These are phyloP conservation scores for Ianthella basta DNA, from an alignment of 37 sponge, comb jelly and placozoan species.

Conservation along the genomic window DNA sequence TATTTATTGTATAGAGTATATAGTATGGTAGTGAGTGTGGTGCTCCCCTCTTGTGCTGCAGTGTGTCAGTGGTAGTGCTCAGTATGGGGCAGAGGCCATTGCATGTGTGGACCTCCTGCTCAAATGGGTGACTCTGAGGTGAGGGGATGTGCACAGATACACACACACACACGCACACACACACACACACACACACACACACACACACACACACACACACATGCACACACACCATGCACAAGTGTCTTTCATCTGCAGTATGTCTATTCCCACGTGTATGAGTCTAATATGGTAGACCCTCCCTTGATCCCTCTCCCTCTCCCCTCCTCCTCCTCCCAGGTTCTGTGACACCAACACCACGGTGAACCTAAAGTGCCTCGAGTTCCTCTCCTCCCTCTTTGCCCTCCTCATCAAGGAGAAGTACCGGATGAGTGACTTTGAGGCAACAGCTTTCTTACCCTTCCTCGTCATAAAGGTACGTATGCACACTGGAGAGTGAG, in stretches of 20 bases:
- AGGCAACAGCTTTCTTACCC: slow-evolving; percentile 80
- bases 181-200: slow-evolving; percentile 11
- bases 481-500: too few species aligned
- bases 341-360: slow-evolving; percentile 82
- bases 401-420: slow-evolving; percentile 45
- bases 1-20: background rate
- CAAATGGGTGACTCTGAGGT: slow-evolving; percentile 83
- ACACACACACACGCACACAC: too few species aligned
- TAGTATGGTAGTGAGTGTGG: background rate
- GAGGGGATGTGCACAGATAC: slow-evolving; percentile 6
- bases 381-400: slow-evolving; percentile 68
- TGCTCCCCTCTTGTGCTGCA: background rate
- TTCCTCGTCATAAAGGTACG: slow-evolving; percentile 81
- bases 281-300: too few species aligned
- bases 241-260: background rate
- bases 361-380: slow-evolving; percentile 82
- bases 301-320: too few species aligned
- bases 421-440: slow-evolving; percentile 79
- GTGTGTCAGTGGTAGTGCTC: slow-evolving; percentile 24
- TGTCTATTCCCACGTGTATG: background rate
- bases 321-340: background rate
- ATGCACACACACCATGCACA: background rate
- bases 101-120: slow-evolving; percentile 75
- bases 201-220: slow-evolving; percentile 16
- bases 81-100: slow-evolving; percentile 63